Percentiles rank a stretch among this genome's conserved stretches.
phyloP scores from a whole-genome alignment of 1,140 invertebrate genomes.

The Drosophila busckii region DNA sequence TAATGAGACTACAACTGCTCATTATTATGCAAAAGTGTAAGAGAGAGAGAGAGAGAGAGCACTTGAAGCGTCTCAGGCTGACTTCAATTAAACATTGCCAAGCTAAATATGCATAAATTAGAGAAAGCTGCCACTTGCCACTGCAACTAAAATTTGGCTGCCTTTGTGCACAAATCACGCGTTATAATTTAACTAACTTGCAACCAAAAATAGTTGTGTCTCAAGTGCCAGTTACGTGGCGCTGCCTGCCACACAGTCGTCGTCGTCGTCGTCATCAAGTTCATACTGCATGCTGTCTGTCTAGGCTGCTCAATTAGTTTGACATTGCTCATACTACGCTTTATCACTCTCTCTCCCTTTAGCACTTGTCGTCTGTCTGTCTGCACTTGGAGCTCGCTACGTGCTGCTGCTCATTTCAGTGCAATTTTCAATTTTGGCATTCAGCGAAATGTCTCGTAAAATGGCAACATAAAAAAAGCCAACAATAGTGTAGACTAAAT shows the following conservation, averaged over 20 bases:
- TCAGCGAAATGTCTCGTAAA: slow-evolving; percentile 46
- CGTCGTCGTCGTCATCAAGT: slow-evolving; percentile 5
- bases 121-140: slow-evolving; percentile 20
- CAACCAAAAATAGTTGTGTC: slow-evolving; percentile 21
- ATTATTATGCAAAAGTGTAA: slow-evolving; percentile 62
- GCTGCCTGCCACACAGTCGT: slow-evolving; percentile 23
- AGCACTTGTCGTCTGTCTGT: neutral
- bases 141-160: slow-evolving; percentile 28
- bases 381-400: slow-evolving; percentile 2
- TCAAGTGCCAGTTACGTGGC: slow-evolving; percentile 53
- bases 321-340: slow-evolving; percentile 36
- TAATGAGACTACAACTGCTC: slow-evolving; percentile 55
- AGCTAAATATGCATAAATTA: slow-evolving; percentile 43
- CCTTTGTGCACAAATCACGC: slow-evolving; percentile 35
- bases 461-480: slow-evolving; percentile 31
- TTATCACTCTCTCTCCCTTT: neutral
- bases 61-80: slow-evolving; percentile 4
- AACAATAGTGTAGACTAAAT: neutral
- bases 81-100: slow-evolving; percentile 18
- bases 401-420: slow-evolving; percentile 39
- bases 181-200: slow-evolving; percentile 14
- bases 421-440: slow-evolving; percentile 43
- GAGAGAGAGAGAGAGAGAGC: slow-evolving; percentile 1
- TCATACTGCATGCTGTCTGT: slow-evolving; percentile 11
- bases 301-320: slow-evolving; percentile 48